Evolutionary conservation across 2,888 invertebrate species (phyloP), one percentile per base, ranked within the genome.

Genomic region (Troilus luridus): DNA sequence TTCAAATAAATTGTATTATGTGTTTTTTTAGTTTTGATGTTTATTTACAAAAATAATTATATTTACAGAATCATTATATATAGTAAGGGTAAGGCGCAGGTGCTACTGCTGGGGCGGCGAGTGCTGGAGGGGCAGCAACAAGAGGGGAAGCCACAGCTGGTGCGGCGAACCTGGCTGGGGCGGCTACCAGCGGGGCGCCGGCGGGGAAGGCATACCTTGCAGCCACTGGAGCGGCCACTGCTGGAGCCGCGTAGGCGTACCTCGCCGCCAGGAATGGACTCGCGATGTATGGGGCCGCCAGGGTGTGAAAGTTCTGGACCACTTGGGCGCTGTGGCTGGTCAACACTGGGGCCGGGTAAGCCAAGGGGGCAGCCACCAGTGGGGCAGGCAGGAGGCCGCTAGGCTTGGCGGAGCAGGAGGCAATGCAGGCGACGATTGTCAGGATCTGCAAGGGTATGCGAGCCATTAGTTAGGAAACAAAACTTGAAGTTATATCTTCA

Each of bases 301-400:
- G 88, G 81, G 92, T 91, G 88, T 96, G 96, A 94, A 93, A 93
- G 92, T 93, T 92, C 54, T 96, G 95, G 93, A 96, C 94, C 91
- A 96, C 96, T 94, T 96, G 96, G 19, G 93, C 96, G 94, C 96
- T 96, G 93, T 95, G 95, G 0, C 96, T 95, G 0, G 96, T 96
- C n/a, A 96, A 96, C 92, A 96, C 95, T 5, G 95, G 95, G 0
- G 95, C 92, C 67, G 92, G 72, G 10, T 92, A 91, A 14, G 91
- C 92, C 9, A 91, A 90, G 1, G 92, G 91, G 24, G 92, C 91
- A 12, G 91, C 92, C 56, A 92, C 91, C 24, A 92, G 92, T 58
- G 93, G 91, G 8, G 92, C 89, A 21, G 90, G 67, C 21, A 90
- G 54, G 54, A 77, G 27, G 59, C 67, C 56, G 54, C 90, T 72